Evolutionary conservation across 2,888 invertebrate species (phyloP).

Genomic region (Cancer borealis): DNA sequence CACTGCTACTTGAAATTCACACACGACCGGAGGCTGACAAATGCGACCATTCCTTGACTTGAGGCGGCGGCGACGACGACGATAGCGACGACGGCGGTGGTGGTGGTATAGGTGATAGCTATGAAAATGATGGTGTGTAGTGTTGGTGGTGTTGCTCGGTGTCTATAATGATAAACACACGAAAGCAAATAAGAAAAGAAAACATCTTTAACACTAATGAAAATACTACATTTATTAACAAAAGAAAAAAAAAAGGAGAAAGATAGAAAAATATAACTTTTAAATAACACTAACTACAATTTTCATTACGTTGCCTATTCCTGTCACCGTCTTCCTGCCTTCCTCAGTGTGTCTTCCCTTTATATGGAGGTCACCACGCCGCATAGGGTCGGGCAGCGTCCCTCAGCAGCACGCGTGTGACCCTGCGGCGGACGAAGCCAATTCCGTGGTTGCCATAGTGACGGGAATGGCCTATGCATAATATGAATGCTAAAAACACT

Average conservation of each 20-base stretch:
- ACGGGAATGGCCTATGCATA: conserved; percentile 43
- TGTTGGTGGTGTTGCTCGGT: background rate
- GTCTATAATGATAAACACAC: background rate
- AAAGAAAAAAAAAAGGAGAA: background rate
- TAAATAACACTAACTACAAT: background rate
- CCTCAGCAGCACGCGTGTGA: conserved; percentile 14
- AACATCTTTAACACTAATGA: background rate
- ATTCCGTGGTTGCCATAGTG: conserved; percentile 1
- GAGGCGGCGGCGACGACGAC: background rate
- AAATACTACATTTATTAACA: too few relatives aligned
- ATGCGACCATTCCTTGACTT: conserved; percentile 45
- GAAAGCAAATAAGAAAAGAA: background rate
- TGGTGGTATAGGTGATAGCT: too few relatives aligned
- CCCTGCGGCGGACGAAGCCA: background rate
- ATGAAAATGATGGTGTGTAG: background rate
- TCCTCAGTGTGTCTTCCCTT: background rate
- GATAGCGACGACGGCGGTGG: background rate
- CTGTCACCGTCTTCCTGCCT: background rate
- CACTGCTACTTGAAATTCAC: conserved; percentile 51
- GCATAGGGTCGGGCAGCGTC: background rate
- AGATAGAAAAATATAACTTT: background rate
- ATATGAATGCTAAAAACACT: conserved; percentile 40
- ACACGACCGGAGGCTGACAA: conserved; percentile 41
- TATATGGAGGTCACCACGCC: conserved; percentile 31
- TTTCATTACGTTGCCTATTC: background rate